Conservation (phyloP, 1,140 invertebrate genomes). For the Ylistrum balloti region DNA sequence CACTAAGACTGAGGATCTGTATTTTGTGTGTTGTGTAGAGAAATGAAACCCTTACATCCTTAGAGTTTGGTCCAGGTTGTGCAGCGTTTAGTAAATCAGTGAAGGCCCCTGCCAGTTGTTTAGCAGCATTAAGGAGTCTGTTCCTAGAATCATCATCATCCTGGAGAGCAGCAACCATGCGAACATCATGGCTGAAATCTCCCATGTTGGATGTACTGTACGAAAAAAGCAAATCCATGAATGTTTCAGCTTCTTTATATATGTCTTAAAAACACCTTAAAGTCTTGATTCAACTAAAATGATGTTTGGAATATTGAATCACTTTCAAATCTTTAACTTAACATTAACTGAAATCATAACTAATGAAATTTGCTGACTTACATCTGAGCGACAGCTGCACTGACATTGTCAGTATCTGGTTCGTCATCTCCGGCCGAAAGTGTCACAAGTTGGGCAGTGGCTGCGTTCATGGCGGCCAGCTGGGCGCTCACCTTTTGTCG, state of each 20-base stretch:
- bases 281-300: too few species aligned
- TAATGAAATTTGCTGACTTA: slow-evolving; percentile 68
- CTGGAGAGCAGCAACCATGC: slow-evolving; percentile 97
- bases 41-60: slow-evolving; percentile 89
- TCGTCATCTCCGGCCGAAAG: slow-evolving; percentile 88
- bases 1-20: too few species aligned
- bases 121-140: slow-evolving; percentile 94
- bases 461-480: slow-evolving; percentile 99
- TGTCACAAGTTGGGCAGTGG: slow-evolving; percentile 98
- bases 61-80: slow-evolving; percentile 92
- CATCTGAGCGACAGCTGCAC: slow-evolving; percentile 98
- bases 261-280: too few species aligned
- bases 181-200: slow-evolving; percentile 97
- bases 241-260: too few species aligned
- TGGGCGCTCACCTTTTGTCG: slow-evolving; percentile 98
- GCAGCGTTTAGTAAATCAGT: slow-evolving; percentile 96
- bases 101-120: slow-evolving; percentile 96
- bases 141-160: slow-evolving; percentile 92
- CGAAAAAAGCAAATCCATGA: neutral
- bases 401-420: slow-evolving; percentile 96
- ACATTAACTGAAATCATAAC: too few species aligned
- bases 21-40: too few species aligned
- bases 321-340: too few species aligned
- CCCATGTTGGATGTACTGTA: slow-evolving; percentile 93
- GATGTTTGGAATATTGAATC: too few species aligned